These are phyloP conservation scores for Emmelina monodactyla DNA, from an alignment of 2,888 invertebrate genomes.

Conservation along the genomic window DNA sequence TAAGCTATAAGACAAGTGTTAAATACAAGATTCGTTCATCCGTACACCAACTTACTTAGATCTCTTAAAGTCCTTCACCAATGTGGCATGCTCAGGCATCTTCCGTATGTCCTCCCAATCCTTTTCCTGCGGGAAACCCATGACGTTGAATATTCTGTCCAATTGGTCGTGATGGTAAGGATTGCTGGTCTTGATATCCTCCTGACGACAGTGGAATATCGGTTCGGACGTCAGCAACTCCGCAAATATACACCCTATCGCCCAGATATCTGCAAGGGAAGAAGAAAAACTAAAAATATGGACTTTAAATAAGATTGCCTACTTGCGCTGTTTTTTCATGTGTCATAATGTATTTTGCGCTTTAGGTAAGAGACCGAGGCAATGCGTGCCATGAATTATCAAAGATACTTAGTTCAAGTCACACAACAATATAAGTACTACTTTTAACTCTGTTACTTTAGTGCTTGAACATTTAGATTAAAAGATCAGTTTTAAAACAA, in stretches of 20 bases:
- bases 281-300: background rate
- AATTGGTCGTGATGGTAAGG: conserved; percentile 99
- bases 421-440: too few relatives aligned
- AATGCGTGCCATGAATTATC: too few relatives aligned
- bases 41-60: conserved; percentile 86
- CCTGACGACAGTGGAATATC: conserved; percentile 98
- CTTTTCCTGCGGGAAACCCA: conserved; percentile 98
- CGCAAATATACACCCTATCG: conserved; percentile 99
- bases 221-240: conserved; percentile 99
- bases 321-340: too few relatives aligned
- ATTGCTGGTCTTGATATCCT: conserved; percentile 99
- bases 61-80: conserved; percentile 95
- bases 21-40: too few relatives aligned
- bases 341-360: too few relatives aligned
- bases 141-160: conserved; percentile 98
- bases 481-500: too few relatives aligned
- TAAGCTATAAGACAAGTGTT: too few relatives aligned
- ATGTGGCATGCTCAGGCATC: conserved; percentile 98
- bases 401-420: too few relatives aligned
- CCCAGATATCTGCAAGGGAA: conserved; percentile 87
- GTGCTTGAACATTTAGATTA: too few relatives aligned
- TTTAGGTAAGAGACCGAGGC: too few relatives aligned
- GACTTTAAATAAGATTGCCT: too few relatives aligned
- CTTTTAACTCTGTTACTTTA: too few relatives aligned
- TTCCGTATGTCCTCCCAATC: conserved; percentile 99